phyloP scores from a whole-genome alignment of 2,888 invertebrate genomes.

The Unio delphinus region DNA sequence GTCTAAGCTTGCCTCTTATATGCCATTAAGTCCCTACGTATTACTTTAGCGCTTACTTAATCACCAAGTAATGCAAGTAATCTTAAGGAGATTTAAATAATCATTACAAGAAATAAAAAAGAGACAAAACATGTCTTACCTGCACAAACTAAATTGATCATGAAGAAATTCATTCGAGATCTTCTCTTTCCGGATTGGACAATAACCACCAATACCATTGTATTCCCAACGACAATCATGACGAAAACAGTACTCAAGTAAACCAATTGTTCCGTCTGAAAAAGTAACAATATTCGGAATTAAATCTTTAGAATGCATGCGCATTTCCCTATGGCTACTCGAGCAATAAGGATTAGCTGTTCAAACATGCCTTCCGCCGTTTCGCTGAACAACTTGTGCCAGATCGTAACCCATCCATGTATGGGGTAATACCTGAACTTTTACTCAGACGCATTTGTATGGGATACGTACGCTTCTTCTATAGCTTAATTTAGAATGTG shows the following conservation, averaged over 20 bases:
- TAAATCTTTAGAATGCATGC: too few relatives aligned
- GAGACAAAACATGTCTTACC: slow-evolving; percentile 76
- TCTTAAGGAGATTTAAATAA: background rate
- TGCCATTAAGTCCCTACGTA: too few relatives aligned
- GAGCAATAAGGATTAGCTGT: too few relatives aligned
- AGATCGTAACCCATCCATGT: too few relatives aligned
- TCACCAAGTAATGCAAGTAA: background rate
- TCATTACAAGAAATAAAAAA: background rate
- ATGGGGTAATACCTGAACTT: too few relatives aligned
- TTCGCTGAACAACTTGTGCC: too few relatives aligned
- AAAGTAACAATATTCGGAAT: slow-evolving; percentile 9
- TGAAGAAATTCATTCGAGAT: slow-evolving; percentile 95
- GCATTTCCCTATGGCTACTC: too few relatives aligned
- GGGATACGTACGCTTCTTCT: too few relatives aligned
- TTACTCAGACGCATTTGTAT: too few relatives aligned
- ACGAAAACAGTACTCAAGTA: slow-evolving; percentile 89
- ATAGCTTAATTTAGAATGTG: too few relatives aligned
- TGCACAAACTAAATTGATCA: slow-evolving; percentile 91
- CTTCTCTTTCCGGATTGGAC: slow-evolving; percentile 84
- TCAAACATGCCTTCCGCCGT: too few relatives aligned
- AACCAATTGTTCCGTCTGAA: slow-evolving; percentile 84
- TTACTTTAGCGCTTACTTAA: background rate
- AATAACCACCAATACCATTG: slow-evolving; percentile 87
- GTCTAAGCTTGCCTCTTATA: too few relatives aligned
- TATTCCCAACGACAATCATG: slow-evolving; percentile 89